phyloP scores from a whole-genome alignment of 2,113 vertebrate genomes.

The Chunga burmeisteri region DNA sequence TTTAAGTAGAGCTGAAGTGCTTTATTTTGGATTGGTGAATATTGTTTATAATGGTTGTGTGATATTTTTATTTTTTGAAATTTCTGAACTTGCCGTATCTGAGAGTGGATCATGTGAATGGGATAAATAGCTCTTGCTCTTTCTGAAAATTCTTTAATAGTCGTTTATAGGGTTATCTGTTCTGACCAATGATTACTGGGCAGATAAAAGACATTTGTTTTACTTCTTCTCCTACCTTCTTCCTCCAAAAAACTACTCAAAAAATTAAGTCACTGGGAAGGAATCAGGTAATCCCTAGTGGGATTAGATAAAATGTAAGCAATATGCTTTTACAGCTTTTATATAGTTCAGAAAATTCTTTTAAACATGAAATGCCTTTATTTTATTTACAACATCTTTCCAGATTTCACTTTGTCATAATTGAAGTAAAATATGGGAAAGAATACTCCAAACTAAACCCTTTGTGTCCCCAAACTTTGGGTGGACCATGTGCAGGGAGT shows the following conservation, averaged over 20 bases:
- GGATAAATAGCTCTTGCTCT: background rate
- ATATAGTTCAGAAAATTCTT: background rate
- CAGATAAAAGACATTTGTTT: background rate
- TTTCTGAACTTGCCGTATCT: background rate
- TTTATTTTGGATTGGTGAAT: background rate
- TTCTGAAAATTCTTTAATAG: background rate
- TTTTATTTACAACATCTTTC: background rate
- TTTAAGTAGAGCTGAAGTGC: background rate
- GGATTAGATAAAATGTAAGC: background rate
- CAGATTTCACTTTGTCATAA: background rate
- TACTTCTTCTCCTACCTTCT: background rate
- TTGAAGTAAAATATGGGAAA: background rate
- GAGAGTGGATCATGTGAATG: background rate
- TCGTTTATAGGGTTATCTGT: background rate
- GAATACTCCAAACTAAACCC: background rate
- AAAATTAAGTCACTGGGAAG: background rate
- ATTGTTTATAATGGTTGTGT: background rate
- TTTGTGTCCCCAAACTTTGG: background rate
- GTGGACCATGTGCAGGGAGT: background rate
- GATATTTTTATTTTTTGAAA: background rate
- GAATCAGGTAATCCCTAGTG: background rate
- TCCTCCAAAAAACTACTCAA: background rate
- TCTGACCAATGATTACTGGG: background rate
- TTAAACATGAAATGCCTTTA: background rate
- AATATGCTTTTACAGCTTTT: background rate